Evolutionary conservation across 2,797 vertebrate species (phyloP), one percentile per base, ranked within the genome.

Genomic region (Protonibea diacanthus): DNA sequence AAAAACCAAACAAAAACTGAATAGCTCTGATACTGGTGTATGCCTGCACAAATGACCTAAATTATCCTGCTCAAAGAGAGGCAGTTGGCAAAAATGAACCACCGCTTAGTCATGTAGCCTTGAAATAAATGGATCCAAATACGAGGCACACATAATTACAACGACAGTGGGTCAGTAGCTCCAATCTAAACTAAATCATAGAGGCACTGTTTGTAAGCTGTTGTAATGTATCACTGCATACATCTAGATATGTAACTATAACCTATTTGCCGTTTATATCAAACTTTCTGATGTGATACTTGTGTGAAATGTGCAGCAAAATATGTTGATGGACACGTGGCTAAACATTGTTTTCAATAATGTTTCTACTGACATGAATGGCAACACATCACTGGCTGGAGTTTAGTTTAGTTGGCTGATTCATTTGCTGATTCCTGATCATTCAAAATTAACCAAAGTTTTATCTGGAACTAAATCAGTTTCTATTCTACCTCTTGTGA

Each of bases 1-100:
- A 23, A 27, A 25, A 61, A 21, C 3, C 1, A 38, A 40, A 21
- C 21, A 3, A 40, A 14, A 60, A n/a, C 14, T 15, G n/a, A 78
- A 63, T 59, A 29, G 48, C 62, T 65, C 25, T 59, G 59, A 74
- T 68, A 29, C 63, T 44, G 27, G 9, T 71, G 40, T 71, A 6
- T 18, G 18, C 12, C 69, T n/a, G 52, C 29, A 53, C 10, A 3
- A 0, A 78, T 78, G 49, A 80, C 45, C 60, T 80, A 25, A 68
- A 74, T 74, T 52, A 58, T 66, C 6, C 64, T 45, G 20, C 52
- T 84, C 27, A 79, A 66, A 78, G 68, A 69, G 27, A 64, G 8
- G 53, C 48, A 71, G 33, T 38, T 70, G 68, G 64, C 51, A 63
- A 55, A 62, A 61, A 21, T 6, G 10, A 42, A 55, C 14, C 29